A percentile compares a stretch with the other conserved stretches of the same genome.
These are phyloP conservation scores for Laticauda laticaudata DNA, from an alignment of 2,113 vertebrate genomes.

Conservation along the genomic window DNA sequence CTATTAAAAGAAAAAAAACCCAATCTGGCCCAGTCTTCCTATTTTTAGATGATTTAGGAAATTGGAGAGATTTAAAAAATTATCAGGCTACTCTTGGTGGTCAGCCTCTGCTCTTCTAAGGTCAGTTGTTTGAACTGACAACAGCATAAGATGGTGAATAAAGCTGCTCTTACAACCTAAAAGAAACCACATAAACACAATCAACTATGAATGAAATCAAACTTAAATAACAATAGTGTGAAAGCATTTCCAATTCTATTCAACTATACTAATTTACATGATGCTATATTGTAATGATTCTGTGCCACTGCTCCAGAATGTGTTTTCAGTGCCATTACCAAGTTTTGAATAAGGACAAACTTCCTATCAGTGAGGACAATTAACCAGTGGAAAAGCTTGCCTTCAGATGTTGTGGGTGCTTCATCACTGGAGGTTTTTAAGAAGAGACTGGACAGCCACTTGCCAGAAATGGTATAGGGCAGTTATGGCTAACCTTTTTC, in stretches of 20 bases:
- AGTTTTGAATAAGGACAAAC: background rate
- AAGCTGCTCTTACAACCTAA: conserved; percentile 17
- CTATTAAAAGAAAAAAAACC: no score
- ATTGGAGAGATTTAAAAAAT: background rate
- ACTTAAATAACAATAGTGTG: conserved; percentile 31
- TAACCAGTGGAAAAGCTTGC: background rate
- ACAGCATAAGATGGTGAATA: conserved; percentile 29
- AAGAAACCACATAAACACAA: conserved; percentile 39
- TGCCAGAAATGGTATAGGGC: background rate
- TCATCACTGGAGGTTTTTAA: background rate
- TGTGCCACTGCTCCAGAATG: background rate
- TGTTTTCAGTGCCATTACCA: background rate
- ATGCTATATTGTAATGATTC: background rate
- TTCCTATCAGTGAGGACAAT: background rate
- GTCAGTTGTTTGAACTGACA: conserved; percentile 40
- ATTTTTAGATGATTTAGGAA: conserved; percentile 27
- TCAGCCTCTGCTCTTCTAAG: conserved; percentile 11
- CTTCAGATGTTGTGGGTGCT: background rate
- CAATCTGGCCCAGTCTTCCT: background rate
- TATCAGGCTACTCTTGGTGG: background rate
- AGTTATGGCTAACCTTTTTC: no score
- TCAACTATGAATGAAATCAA: conserved; percentile 33
- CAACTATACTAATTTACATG: background rate
- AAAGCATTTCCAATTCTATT: background rate
- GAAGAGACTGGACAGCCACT: background rate